Evolutionary conservation across 92 coral and sea anemone genomes (phyloP).

Genomic region (Umimayanthus kanabou): DNA sequence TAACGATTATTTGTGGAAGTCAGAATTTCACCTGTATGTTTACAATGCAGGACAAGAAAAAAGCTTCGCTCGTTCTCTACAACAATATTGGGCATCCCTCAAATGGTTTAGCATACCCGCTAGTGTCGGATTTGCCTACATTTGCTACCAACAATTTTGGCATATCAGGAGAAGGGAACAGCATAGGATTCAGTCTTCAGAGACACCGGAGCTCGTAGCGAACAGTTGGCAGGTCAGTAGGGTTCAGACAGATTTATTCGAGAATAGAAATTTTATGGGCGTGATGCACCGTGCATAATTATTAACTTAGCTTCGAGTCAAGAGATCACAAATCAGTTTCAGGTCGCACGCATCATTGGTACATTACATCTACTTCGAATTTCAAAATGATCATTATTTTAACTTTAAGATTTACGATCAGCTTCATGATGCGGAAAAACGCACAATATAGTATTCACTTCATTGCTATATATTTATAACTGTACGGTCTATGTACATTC

Average conservation of each 20-base stretch:
- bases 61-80: slow-evolving; percentile 24
- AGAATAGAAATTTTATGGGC: slow-evolving; percentile 8
- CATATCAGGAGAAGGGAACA: slow-evolving; percentile 81
- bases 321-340: too few species aligned
- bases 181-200: slow-evolving; percentile 56
- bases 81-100: slow-evolving; percentile 63
- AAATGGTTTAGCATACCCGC: slow-evolving; percentile 98
- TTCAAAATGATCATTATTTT: too few species aligned
- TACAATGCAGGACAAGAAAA: slow-evolving; percentile 19
- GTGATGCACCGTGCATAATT: slow-evolving; percentile 23
- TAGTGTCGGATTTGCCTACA: slow-evolving; percentile 94
- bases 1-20: slow-evolving; percentile 1
- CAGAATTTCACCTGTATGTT: slow-evolving; percentile 7
- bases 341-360: too few species aligned
- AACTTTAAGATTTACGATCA: too few species aligned
- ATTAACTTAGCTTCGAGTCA: background rate
- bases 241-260: background rate
- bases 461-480: too few species aligned
- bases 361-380: too few species aligned
- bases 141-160: slow-evolving; percentile 87
- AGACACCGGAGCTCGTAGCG: slow-evolving; percentile 50
- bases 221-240: slow-evolving; percentile 80
- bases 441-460: too few species aligned
- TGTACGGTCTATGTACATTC: too few species aligned
- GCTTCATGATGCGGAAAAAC: too few species aligned